Conservation (phyloP, 2,113 vertebrate genomes). For the Stegastes partitus region DNA sequence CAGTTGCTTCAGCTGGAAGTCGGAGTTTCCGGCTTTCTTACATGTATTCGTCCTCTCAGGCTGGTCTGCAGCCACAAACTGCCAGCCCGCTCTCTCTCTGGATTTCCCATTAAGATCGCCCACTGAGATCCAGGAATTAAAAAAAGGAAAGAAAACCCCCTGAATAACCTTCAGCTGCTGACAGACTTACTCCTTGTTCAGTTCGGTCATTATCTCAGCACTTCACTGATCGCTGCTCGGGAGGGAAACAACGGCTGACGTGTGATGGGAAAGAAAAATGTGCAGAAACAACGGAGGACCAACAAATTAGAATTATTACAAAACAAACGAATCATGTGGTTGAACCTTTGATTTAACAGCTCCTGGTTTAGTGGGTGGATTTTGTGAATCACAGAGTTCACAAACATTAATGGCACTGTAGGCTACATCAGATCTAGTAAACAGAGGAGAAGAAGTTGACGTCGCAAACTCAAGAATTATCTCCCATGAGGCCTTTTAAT, state of each 20-base stretch:
- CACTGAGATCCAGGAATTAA: conserved; percentile 42
- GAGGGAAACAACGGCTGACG: conserved; percentile 39
- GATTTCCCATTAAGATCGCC: conserved; percentile 76
- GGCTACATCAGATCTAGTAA: too few relatives aligned
- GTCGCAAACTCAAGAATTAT: too few relatives aligned
- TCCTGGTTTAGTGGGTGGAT: too few relatives aligned
- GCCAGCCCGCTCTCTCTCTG: conserved; percentile 60
- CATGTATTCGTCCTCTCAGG: conserved; percentile 29
- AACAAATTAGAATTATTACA: too few relatives aligned
- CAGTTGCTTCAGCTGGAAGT: conserved; percentile 46
- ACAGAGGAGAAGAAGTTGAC: too few relatives aligned
- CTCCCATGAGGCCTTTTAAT: too few relatives aligned
- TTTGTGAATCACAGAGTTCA: too few relatives aligned
- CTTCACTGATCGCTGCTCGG: neutral
- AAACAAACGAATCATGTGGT: too few relatives aligned
- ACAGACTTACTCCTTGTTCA: conserved; percentile 49
- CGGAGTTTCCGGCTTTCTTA: conserved; percentile 38
- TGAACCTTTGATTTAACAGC: too few relatives aligned
- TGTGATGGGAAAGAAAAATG: conserved; percentile 43
- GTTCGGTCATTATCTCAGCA: conserved; percentile 58
- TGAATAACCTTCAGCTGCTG: conserved; percentile 57
- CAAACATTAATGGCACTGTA: too few relatives aligned
- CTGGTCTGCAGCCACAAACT: conserved; percentile 49
- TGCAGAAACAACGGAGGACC: neutral
- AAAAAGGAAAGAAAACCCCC: neutral